Conservation (phyloP, 1,140 invertebrate genomes). For the Asobara japonica region DNA sequence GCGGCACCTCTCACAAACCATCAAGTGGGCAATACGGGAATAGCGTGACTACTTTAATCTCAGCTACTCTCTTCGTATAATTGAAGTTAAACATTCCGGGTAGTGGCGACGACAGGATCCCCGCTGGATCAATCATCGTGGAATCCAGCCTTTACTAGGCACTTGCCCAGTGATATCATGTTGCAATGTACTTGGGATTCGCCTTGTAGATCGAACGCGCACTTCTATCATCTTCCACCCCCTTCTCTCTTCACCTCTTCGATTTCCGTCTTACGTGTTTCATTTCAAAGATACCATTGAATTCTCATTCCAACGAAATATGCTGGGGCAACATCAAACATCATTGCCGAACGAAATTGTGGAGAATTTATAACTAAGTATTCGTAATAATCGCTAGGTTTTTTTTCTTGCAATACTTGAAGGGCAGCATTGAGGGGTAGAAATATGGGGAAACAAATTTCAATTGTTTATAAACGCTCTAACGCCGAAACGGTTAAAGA, state of each 20-base stretch:
- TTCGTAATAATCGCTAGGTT: no score
- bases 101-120: constrained; percentile 25
- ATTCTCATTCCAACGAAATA: neutral
- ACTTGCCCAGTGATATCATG: constrained; percentile 8
- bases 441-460: no score
- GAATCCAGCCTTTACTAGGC: constrained; percentile 45
- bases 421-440: no score
- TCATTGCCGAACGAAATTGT: neutral
- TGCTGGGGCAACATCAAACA: neutral
- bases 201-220: constrained; percentile 31
- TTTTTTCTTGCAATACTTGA: no score
- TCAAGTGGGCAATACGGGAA: constrained; percentile 32
- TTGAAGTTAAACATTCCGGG: constrained; percentile 44
- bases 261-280: neutral
- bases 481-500: no score
- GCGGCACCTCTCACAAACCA: neutral
- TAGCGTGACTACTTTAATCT: constrained; percentile 43
- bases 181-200: constrained; percentile 35
- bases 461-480: no score
- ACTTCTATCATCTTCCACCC: constrained; percentile 7
- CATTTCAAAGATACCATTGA: neutral
- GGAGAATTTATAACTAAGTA: neutral
- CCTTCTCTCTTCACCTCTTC: neutral
- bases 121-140: constrained; percentile 31
- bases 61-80: constrained; percentile 33